Base-by-base conservation (phyloP, 37 sponge, comb jelly and placozoan species). In the Spongilla lacustris region DNA sequence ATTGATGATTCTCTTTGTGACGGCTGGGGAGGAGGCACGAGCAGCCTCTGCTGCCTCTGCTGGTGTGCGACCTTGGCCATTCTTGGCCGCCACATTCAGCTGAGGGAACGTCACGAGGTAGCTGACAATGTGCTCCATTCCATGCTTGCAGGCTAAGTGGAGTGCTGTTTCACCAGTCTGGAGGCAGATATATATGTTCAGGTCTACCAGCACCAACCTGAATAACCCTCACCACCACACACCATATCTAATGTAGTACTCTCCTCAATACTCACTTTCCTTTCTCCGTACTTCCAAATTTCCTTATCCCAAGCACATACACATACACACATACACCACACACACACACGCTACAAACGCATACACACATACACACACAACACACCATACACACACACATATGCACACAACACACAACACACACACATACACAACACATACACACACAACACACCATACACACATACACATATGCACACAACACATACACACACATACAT, bases 101-200 rank as follows among this genome's bases (percentile, higher is more conserved):
- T 67, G 25, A 49, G 90, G 76, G 67, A 82, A 87, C 19, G 84
- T 69, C 48, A 96, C 37, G 41, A 98, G 81, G 38, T 86, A 89
- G 69, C 85, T 22, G n/a, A 95, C 98, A 38, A 98, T 89, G 21
- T 93, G 92, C 34, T 71, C 89, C 33, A 76, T 84, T 3, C 99
- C 99, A 66, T 68, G 49, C 80, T 96, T 98, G 50, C 93, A 85
- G n/a, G 99, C 99, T 81, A 98, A 92, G 68, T 96, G 97, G 19
- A 98, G 92, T 24, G 99, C 95, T 37, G 97, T 98, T 72, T 98
- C 97, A 28, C 84, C 72, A 50, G 34, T 37, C 97, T 97, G 70
- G 22, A 26, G 26, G 4, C 23, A 14, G 41, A 37, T 24, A 30
- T 24, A 81, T n/a, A n/a, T n/a, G n/a, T n/a, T n/a, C n/a, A n/a